Base-by-base conservation (phyloP, 2,888 invertebrate species). In the Drosophila testacea region DNA sequence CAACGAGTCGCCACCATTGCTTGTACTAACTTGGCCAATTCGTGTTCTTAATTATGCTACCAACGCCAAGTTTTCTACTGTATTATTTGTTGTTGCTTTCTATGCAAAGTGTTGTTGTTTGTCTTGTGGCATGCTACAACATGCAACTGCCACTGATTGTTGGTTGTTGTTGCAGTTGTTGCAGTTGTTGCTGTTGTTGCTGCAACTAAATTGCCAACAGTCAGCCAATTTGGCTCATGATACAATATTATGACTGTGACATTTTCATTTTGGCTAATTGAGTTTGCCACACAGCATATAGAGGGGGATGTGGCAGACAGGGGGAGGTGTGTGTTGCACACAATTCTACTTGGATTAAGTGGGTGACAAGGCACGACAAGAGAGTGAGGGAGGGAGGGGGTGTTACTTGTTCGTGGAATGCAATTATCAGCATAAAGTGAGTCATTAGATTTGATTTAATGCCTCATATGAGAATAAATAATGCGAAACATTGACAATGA, bases 231-330 rank as follows among this genome's bases (percentile, higher is more conserved):
- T 79, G 83, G 80, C 72, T 71, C 69, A 73, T 88, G 73, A 71
- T 74, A 82, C 85, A 69, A 72, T 81, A 81, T 86, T 87, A 83
- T 88, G 72, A 81, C 75, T 78, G 83, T 88, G 88, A 84, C 83
- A 83, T 83, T 79, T 83, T 88, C 83, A 83, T 83, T 83, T 75
- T 69, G 76, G 65, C 78, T 86, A 84, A 84, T 83, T 83, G 78
- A 68, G 69, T 62, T 76, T 74, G 65, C 39, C 63, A 39, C 38
- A 52, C 30, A 36, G 34, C 16, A 27, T 22, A 6, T 0, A n/a
- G 30, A n/a, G 38, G 51, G 13, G 4, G 13, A 4, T 13, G 52
- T 42, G 13, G 0, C 10, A 6, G n/a, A 6, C n/a, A 1, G 46
- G 6, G 6, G 46, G 1, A 1, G 2, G 44, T 5, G 11, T 46